These are phyloP conservation scores for Calephelis virginiensis DNA, from an alignment of 1,140 invertebrate genomes.

Conservation along the genomic window DNA sequence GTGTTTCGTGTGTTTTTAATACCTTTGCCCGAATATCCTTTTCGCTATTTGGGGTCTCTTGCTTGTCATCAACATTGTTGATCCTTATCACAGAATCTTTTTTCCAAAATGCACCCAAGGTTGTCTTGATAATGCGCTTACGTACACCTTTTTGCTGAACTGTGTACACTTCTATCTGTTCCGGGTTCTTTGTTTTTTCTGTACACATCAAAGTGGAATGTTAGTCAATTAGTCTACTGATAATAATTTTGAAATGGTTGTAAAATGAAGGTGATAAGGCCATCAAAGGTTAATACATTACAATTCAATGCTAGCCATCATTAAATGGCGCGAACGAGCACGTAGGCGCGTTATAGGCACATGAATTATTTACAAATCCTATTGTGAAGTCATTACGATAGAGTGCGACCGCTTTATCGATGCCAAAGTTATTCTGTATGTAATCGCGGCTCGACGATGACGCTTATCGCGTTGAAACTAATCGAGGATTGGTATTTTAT, in stretches of 20 bases:
- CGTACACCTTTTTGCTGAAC: constrained; percentile 81
- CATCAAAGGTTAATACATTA: constrained; percentile 29
- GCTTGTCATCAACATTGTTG: constrained; percentile 84
- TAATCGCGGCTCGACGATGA: constrained; percentile 27
- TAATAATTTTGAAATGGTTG: constrained; percentile 8
- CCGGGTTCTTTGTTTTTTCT: constrained; percentile 85
- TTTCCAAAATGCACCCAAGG: constrained; percentile 83
- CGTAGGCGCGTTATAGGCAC: constrained; percentile 36
- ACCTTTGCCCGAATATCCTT: constrained; percentile 84
- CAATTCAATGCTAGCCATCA: constrained; percentile 41
- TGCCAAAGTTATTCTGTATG: constrained; percentile 52
- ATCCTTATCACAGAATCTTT: constrained; percentile 82
- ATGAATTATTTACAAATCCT: constrained; percentile 60
- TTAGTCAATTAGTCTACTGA: constrained; percentile 3
- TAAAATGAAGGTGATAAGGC: constrained; percentile 23
- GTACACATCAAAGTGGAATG: constrained; percentile 44
- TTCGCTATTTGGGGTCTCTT: constrained; percentile 81
- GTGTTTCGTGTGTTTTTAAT: constrained; percentile 33
- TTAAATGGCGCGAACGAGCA: constrained; percentile 33
- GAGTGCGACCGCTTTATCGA: constrained; percentile 41
- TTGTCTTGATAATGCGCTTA: constrained; percentile 80
- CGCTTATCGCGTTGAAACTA: constrained; percentile 31
- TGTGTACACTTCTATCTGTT: constrained; percentile 83
- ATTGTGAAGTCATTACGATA: constrained; percentile 43
- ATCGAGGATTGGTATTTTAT: constrained; percentile 26